These are phyloP conservation scores for Poeciliopsis infans DNA, from an alignment of 2,797 vertebrate genomes.

Conservation along the genomic window DNA sequence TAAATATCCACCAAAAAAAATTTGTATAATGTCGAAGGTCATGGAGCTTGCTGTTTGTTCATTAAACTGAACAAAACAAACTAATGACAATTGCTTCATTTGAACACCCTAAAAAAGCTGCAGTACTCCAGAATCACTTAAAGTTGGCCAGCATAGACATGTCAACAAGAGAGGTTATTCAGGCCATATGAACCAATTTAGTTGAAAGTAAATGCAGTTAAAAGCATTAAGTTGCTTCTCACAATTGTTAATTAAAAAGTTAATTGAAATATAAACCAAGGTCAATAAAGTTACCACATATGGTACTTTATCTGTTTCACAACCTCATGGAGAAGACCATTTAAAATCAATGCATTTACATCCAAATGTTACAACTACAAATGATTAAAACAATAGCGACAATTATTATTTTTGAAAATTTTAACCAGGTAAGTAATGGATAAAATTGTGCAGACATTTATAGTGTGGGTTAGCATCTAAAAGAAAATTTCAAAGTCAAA, in stretches of 20 bases:
- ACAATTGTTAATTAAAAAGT: neutral
- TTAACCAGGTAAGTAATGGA: neutral
- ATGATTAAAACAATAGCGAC: neutral
- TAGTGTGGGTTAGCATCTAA: neutral
- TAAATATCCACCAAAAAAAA: slow-evolving; percentile 35
- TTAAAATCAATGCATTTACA: too few species aligned
- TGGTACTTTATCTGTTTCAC: neutral
- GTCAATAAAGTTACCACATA: neutral
- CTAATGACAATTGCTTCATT: slow-evolving; percentile 10
- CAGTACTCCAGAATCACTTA: neutral
- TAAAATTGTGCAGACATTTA: neutral
- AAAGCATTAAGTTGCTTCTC: neutral
- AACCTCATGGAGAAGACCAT: neutral
- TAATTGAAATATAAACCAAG: neutral
- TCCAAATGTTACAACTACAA: neutral
- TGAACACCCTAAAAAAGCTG: neutral
- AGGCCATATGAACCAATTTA: neutral
- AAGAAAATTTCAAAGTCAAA: neutral
- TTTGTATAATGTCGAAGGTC: slow-evolving; percentile 21
- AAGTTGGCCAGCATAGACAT: slow-evolving; percentile 1
- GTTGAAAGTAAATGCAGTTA: neutral
- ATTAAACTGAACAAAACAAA: slow-evolving; percentile 38
- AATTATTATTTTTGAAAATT: neutral
- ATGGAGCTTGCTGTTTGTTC: slow-evolving; percentile 11
- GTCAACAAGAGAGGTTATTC: neutral